Evolutionary conservation across 30 jellyfish, hydroid and myxozoan species (phyloP).

Genomic region (Morbakka virulenta): DNA sequence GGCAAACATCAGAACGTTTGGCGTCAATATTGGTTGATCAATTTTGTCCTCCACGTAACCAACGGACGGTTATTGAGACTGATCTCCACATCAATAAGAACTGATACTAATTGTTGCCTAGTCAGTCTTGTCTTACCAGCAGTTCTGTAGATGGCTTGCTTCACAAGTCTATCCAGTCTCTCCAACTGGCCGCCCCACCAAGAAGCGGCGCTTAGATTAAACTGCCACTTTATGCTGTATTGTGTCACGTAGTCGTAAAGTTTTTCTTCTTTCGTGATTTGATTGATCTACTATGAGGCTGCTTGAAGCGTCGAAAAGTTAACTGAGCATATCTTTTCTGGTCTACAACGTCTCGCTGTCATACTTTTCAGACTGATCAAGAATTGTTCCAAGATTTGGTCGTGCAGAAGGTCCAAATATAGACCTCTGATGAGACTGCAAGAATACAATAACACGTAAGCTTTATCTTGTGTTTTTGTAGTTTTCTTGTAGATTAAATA

Average conservation of each 20-base stretch:
- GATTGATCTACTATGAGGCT: slow-evolving; percentile 17
- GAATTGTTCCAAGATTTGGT: neutral
- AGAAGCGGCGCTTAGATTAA: slow-evolving; percentile 19
- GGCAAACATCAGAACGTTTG: slow-evolving; percentile 39
- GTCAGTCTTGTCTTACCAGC: no score
- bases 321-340: slow-evolving; percentile 28
- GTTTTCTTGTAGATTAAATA: slow-evolving; percentile 2
- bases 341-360: slow-evolving; percentile 49
- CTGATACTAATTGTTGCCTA: no score
- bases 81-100: no score
- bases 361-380: slow-evolving; percentile 20
- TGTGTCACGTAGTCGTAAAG: neutral
- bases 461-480: neutral
- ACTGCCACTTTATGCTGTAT: slow-evolving; percentile 16
- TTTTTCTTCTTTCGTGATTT: neutral
- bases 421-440: neutral
- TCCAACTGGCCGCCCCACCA: slow-evolving; percentile 53
- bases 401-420: neutral
- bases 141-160: neutral
- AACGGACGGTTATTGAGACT: slow-evolving; percentile 72
- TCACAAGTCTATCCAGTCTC: slow-evolving; percentile 28
- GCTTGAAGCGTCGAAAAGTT: slow-evolving; percentile 13
- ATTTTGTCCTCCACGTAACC: slow-evolving; percentile 63
- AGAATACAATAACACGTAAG: neutral
- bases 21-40: slow-evolving; percentile 30